Evolutionary conservation across 1,140 invertebrate species (phyloP).

Genomic region (Sitobion miscanthi): DNA sequence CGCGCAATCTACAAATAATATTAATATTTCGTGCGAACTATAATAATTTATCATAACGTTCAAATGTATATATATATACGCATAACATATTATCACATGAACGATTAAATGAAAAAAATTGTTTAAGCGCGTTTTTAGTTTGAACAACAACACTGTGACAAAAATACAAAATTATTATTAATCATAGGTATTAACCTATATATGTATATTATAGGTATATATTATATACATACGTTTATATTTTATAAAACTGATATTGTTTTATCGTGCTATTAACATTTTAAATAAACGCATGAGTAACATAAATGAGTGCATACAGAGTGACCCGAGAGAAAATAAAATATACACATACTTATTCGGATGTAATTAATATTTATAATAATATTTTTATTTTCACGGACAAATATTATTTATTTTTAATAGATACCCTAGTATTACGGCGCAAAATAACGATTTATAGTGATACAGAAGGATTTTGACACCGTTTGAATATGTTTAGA

Average conservation of each 20-base stretch:
- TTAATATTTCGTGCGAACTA: conserved; percentile 1
- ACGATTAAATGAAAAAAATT: not conserved
- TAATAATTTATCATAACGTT: not conserved
- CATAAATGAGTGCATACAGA: too few species aligned
- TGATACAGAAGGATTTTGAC: not conserved
- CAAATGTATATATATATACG: not conserved
- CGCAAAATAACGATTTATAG: not conserved
- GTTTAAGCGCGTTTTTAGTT: not conserved
- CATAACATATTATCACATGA: not conserved
- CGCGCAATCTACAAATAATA: not conserved
- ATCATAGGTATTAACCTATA: not conserved
- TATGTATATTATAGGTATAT: too few species aligned
- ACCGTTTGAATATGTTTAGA: not conserved
- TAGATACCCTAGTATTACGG: too few species aligned
- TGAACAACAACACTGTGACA: not conserved
- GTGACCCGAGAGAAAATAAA: not conserved
- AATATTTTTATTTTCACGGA: not conserved
- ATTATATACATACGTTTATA: not conserved
- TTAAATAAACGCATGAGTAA: not conserved
- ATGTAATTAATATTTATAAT: not conserved
- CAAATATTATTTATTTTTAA: not conserved
- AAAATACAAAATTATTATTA: conserved; percentile 9
- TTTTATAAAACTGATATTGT: not conserved
- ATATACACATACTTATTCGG: not conserved
- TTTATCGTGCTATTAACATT: not conserved